Evolutionary conservation across 2,888 invertebrate genomes (phyloP), one percentile per base, ranked within the genome.

Genomic region (Griposia aprilina): DNA sequence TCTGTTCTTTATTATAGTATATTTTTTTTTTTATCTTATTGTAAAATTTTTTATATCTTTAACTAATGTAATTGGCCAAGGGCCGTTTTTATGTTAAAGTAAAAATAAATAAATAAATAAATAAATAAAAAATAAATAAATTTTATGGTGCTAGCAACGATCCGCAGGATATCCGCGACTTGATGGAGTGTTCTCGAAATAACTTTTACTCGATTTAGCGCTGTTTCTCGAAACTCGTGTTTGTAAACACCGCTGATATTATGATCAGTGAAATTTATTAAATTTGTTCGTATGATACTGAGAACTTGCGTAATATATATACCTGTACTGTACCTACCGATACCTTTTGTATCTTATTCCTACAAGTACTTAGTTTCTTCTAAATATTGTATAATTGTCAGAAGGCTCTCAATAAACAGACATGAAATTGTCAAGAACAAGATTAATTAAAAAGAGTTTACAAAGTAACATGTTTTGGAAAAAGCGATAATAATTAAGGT

Each of bases 161-260:
- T 79, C 85, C 74, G 74, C 84, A 82, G 87, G 89, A 93, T 87
- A 92, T 92, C 90, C 92, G 89, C 82, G 72, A 79, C 82, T 80
- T 90, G 93, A 93, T 91, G 91, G 89, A 92, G 90, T 87, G 89
- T 85, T 84, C 87, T 79, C 52, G 67, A 82, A 86, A 88, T 88
- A 90, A 88, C 81, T 87, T 89, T 83, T 84, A 81, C 86, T 82
- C 80, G 78, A 76, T 76, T 73, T 74, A 76, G 72, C 76, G 71
- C 48, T 50, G 69, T 71, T 80, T 84, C 77, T 60, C 52, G 74
- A 48, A 68, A 66, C 66, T 73, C 62, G 73, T 74, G 60, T 81
- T 80, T 81, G 79, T 79, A 81, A 78, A 84, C 70, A 77, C 63
- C 60, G 57, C 48, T 60, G 75, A 50, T 76, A 75, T 78, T 72